These are phyloP conservation scores for Pachliopta kotzebuea DNA, from an alignment of 2,888 invertebrate species.

Conservation along the genomic window DNA sequence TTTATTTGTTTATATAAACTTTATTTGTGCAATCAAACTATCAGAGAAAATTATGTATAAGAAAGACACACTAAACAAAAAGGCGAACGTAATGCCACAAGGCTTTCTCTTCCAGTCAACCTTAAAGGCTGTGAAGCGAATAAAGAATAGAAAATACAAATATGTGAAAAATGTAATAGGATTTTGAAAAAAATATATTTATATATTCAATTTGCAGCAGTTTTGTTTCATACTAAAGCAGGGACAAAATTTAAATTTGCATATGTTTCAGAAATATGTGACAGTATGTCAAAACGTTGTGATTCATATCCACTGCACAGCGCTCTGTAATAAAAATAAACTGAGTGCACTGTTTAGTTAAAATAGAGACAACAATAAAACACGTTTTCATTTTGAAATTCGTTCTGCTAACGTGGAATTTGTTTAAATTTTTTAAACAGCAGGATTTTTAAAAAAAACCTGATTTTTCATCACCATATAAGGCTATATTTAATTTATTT, in stretches of 20 bases:
- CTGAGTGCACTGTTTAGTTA: background rate
- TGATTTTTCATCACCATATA: no score
- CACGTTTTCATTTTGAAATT: background rate
- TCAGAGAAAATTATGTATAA: no score
- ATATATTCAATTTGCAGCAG: background rate
- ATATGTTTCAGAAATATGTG: background rate
- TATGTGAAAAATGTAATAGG: background rate
- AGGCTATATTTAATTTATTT: no score
- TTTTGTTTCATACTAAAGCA: background rate
- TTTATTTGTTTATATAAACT: no score
- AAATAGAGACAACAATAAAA: background rate
- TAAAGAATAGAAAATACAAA: no score
- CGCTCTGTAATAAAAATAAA: background rate
- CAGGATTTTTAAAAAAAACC: no score
- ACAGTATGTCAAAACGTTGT: slow-evolving; percentile 2
- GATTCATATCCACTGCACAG: background rate
- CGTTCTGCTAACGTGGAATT: background rate
- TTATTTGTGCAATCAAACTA: no score
- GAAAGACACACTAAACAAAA: no score
- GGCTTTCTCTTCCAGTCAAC: no score
- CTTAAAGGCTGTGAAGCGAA: no score
- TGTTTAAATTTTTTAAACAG: no score
- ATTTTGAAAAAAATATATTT: background rate
- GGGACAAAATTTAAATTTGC: slow-evolving; percentile 1
- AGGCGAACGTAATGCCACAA: no score